These are phyloP conservation scores for Leucoraja ocellata DNA, from an alignment of 2,797 vertebrate genomes.

Conservation along the genomic window DNA sequence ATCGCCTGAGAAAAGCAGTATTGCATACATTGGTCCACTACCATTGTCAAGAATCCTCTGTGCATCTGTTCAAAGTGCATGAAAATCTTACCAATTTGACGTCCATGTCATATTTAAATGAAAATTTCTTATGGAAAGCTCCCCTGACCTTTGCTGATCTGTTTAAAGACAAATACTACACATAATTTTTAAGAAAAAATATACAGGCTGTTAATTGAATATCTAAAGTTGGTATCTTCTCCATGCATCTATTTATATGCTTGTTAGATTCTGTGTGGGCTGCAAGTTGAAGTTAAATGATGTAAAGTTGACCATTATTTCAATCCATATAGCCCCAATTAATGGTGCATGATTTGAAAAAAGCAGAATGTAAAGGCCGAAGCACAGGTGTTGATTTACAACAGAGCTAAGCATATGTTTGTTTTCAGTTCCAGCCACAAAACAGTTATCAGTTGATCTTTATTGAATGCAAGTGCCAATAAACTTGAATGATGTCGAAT, in stretches of 20 bases:
- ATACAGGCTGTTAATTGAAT: conserved; percentile 2
- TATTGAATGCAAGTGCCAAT: neutral
- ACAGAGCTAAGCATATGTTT: neutral
- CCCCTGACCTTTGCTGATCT: neutral
- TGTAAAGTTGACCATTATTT: conserved; percentile 7
- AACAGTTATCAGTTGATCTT: conserved; percentile 30
- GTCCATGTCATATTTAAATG: neutral
- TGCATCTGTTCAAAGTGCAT: neutral
- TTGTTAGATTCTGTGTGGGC: conserved; percentile 18
- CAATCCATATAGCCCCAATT: conserved; percentile 8
- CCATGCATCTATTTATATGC: neutral
- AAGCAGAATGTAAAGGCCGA: neutral
- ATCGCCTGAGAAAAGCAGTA: neutral
- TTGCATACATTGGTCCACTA: neutral
- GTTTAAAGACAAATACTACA: neutral
- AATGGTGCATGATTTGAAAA: conserved; percentile 5
- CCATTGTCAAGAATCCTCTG: neutral
- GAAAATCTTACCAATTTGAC: neutral
- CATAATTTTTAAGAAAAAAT: neutral
- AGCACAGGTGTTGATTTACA: conserved; percentile 35
- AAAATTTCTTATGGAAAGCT: neutral
- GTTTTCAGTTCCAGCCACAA: conserved; percentile 29
- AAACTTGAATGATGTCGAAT: conserved; percentile 1
- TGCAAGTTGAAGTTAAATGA: conserved; percentile 3
- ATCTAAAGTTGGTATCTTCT: conserved; percentile 24